Base-by-base conservation (phyloP, 2,888 invertebrate genomes). In the Pammene aurita region DNA sequence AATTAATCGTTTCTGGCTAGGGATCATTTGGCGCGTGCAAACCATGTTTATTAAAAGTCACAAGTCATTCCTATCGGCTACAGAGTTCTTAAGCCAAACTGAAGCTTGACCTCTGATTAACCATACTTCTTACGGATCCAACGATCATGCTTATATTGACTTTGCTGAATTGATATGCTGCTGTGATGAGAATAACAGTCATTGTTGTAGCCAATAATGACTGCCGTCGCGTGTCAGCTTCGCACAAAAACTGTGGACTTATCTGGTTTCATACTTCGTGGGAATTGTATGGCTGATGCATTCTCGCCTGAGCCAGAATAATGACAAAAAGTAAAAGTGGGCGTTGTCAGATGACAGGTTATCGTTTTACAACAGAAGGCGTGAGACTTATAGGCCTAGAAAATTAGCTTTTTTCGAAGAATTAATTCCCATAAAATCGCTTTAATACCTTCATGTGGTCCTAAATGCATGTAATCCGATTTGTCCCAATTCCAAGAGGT, bases 1-100 rank as follows among this genome's bases (percentile, higher is more conserved):
- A 78, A 81, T 75, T 76, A 78, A 80, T 83, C 64, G 78, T 75
- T 82, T 77, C 80, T 78, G 76, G 74, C 73, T 72, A 76, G 71
- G 68, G 71, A 63, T 52, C 52, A 67, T 41, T 62, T 58, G 72
- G 70, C 75, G 74, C 72, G 74, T 76, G 74, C 70, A 67, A 56
- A 60, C 76, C 68, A 70, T 73, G 74, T 74, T 78, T 77, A 78
- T 84, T 85, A 81, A 52, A 26, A 11, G 50, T 50, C 82, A 74
- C 75, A 10, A 57, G n/a, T 5, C n/a, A 44, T 44, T n/a, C 58
- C 26, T 44, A 10, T 7, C 13, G 26, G 7, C 18, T 11, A 7
- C 50, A 5, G 13, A 26, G 11, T 1, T n/a, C 5, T 9, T 13
- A 13, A 18, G 1, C 5, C 0, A 0, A 34, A 14, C 58, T 26